Conservation (phyloP, 2,888 invertebrate genomes). For the Rotaria sp. region DNA sequence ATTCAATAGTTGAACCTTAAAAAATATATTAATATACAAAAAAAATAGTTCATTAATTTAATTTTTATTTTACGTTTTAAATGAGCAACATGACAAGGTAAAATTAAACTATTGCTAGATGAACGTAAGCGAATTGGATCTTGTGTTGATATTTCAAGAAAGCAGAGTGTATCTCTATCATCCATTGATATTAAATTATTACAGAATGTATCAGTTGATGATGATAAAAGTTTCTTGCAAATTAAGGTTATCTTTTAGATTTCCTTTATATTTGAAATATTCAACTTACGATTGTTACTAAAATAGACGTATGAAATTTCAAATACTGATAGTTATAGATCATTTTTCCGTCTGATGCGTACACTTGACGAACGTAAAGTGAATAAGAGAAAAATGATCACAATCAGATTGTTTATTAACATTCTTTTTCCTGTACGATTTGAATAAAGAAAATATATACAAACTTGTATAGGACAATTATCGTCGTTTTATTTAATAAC, state of each 20-base stretch:
- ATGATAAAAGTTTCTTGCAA: background rate
- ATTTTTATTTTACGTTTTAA: background rate
- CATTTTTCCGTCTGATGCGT: background rate
- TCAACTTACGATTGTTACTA: background rate
- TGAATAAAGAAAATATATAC: background rate
- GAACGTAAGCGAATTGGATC: background rate
- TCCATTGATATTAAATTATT: background rate
- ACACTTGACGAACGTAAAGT: background rate
- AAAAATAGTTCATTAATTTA: background rate
- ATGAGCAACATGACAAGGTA: slow-evolving; percentile 5
- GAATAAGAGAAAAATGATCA: background rate
- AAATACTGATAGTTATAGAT: background rate
- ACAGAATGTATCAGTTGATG: background rate
- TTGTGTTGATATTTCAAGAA: background rate
- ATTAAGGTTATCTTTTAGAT: background rate
- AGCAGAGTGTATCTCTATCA: background rate
- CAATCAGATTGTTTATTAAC: background rate
- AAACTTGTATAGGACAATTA: too few species aligned
- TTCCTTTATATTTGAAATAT: background rate
- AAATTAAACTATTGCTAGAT: background rate
- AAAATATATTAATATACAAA: background rate
- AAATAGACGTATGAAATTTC: background rate
- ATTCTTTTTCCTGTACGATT: background rate
- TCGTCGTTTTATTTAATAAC: too few species aligned
- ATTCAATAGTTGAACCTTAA: background rate